These are phyloP conservation scores for Vultur gryphus DNA, from an alignment of 2,797 vertebrate species.

Conservation along the genomic window DNA sequence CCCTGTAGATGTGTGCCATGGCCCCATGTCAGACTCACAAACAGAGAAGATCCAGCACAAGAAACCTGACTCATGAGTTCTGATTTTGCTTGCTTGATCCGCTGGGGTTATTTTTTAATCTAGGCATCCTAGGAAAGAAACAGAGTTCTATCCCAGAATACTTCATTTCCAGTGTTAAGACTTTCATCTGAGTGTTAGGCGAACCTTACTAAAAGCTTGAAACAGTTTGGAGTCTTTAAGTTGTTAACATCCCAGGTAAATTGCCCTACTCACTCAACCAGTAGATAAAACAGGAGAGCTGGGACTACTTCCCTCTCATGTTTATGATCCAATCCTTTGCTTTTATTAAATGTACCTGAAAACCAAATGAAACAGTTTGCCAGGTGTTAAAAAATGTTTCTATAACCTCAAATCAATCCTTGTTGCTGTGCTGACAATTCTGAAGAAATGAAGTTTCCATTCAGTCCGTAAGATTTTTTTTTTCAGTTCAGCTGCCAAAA, in stretches of 20 bases:
- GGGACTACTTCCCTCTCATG: conserved; percentile 6
- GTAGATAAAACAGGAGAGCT: not conserved
- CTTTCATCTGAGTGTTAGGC: not conserved
- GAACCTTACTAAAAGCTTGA: not conserved
- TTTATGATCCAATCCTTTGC: conserved; percentile 29
- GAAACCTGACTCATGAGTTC: not conserved
- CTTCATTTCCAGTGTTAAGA: not conserved
- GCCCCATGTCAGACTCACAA: not conserved
- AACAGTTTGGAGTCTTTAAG: not conserved
- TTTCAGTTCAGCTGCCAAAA: conserved; percentile 47
- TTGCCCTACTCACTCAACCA: not conserved
- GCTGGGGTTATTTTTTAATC: not conserved
- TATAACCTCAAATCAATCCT: conserved; percentile 17
- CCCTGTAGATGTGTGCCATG: not conserved
- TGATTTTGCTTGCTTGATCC: not conserved
- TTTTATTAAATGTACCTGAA: conserved; percentile 39
- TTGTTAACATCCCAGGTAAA: conserved; percentile 15
- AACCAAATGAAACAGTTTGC: conserved; percentile 41
- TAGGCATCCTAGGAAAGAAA: not conserved
- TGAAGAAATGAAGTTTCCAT: conserved; percentile 56
- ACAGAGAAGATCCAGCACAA: not conserved
- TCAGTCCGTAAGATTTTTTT: conserved; percentile 7
- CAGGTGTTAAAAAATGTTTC: conserved; percentile 41
- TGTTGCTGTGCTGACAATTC: conserved; percentile 3
- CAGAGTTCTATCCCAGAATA: not conserved